These are phyloP conservation scores for Norana najaformis DNA, from an alignment of 2,888 invertebrate genomes.

Conservation along the genomic window DNA sequence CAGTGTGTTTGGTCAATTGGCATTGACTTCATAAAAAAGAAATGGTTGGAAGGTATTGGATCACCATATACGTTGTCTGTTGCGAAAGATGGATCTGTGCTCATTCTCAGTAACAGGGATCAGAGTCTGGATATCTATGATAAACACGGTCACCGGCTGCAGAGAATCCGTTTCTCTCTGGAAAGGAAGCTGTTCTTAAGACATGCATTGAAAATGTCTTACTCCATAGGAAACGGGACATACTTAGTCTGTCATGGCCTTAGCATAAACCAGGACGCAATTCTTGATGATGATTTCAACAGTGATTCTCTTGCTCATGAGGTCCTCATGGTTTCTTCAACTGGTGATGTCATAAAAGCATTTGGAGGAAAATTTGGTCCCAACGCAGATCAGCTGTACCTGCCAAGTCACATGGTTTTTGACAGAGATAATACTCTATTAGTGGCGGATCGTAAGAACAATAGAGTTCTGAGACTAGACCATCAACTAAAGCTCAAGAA, in stretches of 20 bases:
- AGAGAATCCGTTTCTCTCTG: neutral
- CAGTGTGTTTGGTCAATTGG: neutral
- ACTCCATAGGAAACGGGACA: neutral
- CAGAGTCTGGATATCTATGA: neutral
- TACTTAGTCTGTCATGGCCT: neutral
- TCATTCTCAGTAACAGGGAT: neutral
- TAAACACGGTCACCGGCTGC: neutral
- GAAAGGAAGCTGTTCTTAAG: neutral
- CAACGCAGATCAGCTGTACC: neutral
- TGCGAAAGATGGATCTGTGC: neutral
- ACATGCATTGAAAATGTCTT: neutral
- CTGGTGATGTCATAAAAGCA: neutral
- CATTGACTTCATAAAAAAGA: neutral
- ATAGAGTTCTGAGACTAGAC: conserved; percentile 2
- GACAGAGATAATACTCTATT: neutral
- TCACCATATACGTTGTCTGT: conserved; percentile 21
- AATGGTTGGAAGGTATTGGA: neutral
- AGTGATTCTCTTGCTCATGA: neutral
- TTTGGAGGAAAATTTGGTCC: conserved; percentile 5
- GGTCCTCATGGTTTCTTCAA: neutral
- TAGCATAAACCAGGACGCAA: neutral
- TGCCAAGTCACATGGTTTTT: neutral
- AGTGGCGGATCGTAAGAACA: neutral
- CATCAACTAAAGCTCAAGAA: neutral
- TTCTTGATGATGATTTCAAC: neutral